These are phyloP conservation scores for Dasypus novemcinctus DNA, from an alignment of 2,113 vertebrate species.

Conservation along the genomic window DNA sequence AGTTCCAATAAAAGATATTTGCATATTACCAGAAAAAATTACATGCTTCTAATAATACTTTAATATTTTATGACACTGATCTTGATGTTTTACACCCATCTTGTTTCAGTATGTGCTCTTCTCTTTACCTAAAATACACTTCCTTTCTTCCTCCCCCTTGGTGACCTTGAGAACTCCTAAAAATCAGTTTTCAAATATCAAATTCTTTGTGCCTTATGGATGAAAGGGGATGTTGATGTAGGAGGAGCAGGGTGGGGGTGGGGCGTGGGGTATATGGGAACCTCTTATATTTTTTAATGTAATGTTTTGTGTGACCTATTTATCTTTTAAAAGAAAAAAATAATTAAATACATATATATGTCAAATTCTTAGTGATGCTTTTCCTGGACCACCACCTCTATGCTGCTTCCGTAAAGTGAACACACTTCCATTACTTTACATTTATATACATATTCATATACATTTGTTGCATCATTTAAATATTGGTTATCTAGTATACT, in stretches of 20 bases:
- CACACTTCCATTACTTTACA: neutral
- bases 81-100: neutral
- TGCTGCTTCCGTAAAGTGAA: neutral
- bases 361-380: neutral
- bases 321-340: too few relatives aligned
- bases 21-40: neutral
- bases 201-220: neutral
- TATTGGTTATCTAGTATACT: neutral
- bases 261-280: too few relatives aligned
- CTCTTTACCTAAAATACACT: neutral
- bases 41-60: neutral
- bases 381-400: neutral
- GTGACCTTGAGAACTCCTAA: neutral
- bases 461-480: neutral
- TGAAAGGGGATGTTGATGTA: too few relatives aligned
- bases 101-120: neutral
- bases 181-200: neutral
- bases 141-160: neutral
- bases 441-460: neutral
- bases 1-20: neutral
- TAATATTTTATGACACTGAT: neutral
- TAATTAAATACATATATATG: too few relatives aligned
- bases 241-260: too few relatives aligned
- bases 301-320: too few relatives aligned
- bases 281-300: too few relatives aligned